These are phyloP conservation scores for Philereme transversata DNA, from an alignment of 2,888 invertebrate genomes.

Conservation along the genomic window DNA sequence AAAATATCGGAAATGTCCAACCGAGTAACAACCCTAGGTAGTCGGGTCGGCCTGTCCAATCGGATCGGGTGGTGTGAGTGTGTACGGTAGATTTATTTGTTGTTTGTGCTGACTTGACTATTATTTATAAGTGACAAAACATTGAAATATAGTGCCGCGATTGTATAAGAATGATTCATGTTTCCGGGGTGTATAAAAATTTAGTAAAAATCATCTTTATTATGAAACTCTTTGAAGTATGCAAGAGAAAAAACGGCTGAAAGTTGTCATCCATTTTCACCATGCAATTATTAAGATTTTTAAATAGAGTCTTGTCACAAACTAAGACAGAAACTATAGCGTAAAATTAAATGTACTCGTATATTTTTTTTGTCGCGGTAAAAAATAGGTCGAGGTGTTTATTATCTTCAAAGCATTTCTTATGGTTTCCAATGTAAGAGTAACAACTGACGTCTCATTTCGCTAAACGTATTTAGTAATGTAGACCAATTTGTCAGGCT, in stretches of 20 bases:
- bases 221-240: no score
- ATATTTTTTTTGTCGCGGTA: no score
- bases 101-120: slow-evolving; percentile 35
- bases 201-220: neutral
- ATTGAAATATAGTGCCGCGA: slow-evolving; percentile 17
- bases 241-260: no score
- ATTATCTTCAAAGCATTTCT: no score
- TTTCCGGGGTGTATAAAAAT: slow-evolving; percentile 8
- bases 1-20: neutral
- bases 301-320: no score
- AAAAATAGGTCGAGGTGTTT: no score
- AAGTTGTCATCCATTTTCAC: no score
- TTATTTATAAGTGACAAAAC: slow-evolving; percentile 34
- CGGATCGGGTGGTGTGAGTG: slow-evolving; percentile 30
- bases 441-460: slow-evolving; percentile 3
- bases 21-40: slow-evolving; percentile 5
- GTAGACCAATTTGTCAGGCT: slow-evolving; percentile 58
- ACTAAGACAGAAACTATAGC: no score
- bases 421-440: no score
- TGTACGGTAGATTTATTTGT: slow-evolving; percentile 41
- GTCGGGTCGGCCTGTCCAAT: slow-evolving; percentile 17
- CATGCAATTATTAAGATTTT: no score
- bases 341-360: no score
- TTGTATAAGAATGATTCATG: slow-evolving; percentile 11
- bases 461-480: slow-evolving; percentile 9